These are phyloP conservation scores for Bradypodion pumilum DNA, from an alignment of 2,797 vertebrate species.

Conservation along the genomic window DNA sequence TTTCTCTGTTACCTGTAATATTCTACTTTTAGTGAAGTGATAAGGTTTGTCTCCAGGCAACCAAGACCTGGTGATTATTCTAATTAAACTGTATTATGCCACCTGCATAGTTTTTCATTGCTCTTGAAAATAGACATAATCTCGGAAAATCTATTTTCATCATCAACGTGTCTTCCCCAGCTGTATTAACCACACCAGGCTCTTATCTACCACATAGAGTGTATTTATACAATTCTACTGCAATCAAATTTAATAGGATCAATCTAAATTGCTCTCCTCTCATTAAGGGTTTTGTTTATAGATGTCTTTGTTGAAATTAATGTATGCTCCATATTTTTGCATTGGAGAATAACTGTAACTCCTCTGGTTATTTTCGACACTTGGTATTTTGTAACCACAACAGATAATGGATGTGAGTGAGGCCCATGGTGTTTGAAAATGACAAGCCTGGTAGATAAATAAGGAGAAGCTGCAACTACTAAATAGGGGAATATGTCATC, in stretches of 20 bases:
- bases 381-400: background rate
- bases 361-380: conserved; percentile 14
- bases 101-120: conserved; percentile 19
- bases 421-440: background rate
- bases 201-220: background rate
- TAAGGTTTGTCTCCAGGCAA: conserved; percentile 54
- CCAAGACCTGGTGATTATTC: conserved; percentile 50
- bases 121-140: conserved; percentile 22
- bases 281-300: conserved; percentile 11
- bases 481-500: background rate
- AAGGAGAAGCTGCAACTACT: background rate
- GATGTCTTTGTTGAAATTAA: conserved; percentile 1
- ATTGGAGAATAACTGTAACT: conserved; percentile 5
- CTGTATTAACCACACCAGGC: conserved; percentile 9
- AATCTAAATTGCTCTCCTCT: conserved; percentile 23
- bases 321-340: background rate
- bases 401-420: rapidly evolving
- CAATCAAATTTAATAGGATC: conserved; percentile 36
- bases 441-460: conserved; percentile 8
- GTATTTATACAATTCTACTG: conserved; percentile 20
- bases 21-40: conserved; percentile 51
- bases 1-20: conserved; percentile 3
- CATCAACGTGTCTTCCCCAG: background rate
- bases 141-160: conserved; percentile 42
- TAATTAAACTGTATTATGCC: conserved; percentile 33